Evolutionary conservation across 2,888 invertebrate genomes (phyloP), one percentile per base, ranked within the genome.

Genomic region (Colostygia pectinataria): DNA sequence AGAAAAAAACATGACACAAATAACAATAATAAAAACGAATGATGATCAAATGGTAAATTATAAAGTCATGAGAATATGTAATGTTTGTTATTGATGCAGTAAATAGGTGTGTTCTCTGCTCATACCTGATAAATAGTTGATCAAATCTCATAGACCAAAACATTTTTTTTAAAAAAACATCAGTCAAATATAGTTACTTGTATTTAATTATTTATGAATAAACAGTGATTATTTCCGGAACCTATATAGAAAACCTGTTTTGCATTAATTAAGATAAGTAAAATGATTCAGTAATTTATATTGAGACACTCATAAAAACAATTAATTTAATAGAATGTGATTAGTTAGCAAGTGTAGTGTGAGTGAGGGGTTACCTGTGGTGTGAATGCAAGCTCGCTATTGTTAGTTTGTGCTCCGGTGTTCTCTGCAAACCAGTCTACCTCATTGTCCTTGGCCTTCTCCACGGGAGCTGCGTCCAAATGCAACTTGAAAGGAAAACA

Each of bases 341-440:
- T 36, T 23, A 9, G n/a, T 37, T 2, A 15, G 20, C 1, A 7
- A 9, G 28, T 31, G 36, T 23, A 34, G 40, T 27, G 42, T 41
- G 50, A 27, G 51, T 57, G 63, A 64, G 57, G 66, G 70, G 85
- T 83, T 90, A 92, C 92, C 92, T 92, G 91, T 44, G 76, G 65
- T 10, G 75, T 59, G 69, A 63, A 55, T 41, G 77, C 77, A 80
- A 78, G 75, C 81, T 80, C 72, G 71, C 80, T 82, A 83, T 73
- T 74, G 83, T 91, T 80, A 86, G 78, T 79, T 71, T 71, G 56
- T 23, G 75, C 57, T 63, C 78, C 77, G 42, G 79, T 80, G 66
- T 93, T 91, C 83, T 96, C 95, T 49, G 95, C 94, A 89, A 98
- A 98, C 91, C 98, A 99, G 88, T 99, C 98, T 61, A 95, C 93